phyloP scores from a whole-genome alignment of 2,888 invertebrate species.

The Geophilus truncorum region DNA sequence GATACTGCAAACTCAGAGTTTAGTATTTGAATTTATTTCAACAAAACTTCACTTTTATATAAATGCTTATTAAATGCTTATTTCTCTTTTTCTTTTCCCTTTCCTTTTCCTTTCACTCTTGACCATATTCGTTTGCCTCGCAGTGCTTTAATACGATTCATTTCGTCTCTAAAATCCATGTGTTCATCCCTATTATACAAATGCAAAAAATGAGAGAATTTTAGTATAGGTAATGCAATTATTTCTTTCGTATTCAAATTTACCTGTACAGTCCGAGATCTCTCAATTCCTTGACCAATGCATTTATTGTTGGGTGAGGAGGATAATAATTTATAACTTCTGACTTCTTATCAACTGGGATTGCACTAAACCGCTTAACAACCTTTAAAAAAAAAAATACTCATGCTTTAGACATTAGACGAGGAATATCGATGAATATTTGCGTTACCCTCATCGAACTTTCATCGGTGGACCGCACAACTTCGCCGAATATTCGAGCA shows the following conservation, averaged over 20 bases:
- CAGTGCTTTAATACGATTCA: slow-evolving; percentile 66
- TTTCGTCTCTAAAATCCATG: slow-evolving; percentile 82
- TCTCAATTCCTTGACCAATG: slow-evolving; percentile 66
- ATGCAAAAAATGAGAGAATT: no score
- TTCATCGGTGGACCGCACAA: slow-evolving; percentile 65
- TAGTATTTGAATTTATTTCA: background rate
- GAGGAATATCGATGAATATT: background rate
- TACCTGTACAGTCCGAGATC: slow-evolving; percentile 69
- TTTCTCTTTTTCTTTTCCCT: background rate
- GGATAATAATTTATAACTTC: slow-evolving; percentile 80
- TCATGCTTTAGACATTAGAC: background rate
- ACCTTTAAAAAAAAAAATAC: slow-evolving; percentile 48
- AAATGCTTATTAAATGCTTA: background rate
- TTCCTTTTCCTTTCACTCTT: background rate
- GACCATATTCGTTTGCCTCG: slow-evolving; percentile 61
- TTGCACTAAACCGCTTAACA: slow-evolving; percentile 67
- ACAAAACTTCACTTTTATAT: background rate
- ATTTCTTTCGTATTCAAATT: slow-evolving; percentile 33
- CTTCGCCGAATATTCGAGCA: slow-evolving; percentile 83
- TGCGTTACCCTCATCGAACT: slow-evolving; percentile 64
- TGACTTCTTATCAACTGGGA: slow-evolving; percentile 67
- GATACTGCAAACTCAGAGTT: background rate
- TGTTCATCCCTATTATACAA: slow-evolving; percentile 67
- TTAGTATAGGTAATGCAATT: no score
- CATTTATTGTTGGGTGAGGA: slow-evolving; percentile 68